Conservation (phyloP, 1,140 invertebrate genomes). For the Cherax quadricarinatus region DNA sequence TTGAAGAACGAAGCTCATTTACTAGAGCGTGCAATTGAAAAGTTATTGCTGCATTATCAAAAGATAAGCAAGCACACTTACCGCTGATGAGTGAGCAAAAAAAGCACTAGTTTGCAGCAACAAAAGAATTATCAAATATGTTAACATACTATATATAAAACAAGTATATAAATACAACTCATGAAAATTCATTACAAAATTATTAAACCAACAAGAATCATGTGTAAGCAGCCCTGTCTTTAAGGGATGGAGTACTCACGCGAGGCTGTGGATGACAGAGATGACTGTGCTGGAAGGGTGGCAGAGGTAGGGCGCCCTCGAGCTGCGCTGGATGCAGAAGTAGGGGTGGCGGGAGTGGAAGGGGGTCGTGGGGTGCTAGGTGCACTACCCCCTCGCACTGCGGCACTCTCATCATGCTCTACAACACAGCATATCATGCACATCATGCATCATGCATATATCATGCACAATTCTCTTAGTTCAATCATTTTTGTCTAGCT, state of each 20-base stretch:
- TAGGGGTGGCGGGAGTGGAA: conserved; percentile 59
- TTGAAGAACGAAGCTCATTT: not conserved
- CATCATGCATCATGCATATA: conserved; percentile 59
- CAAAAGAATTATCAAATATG: not conserved
- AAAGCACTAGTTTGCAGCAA: not conserved
- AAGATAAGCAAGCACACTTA: conserved; percentile 27
- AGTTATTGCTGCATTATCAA: not conserved
- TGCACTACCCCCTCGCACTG: conserved; percentile 52
- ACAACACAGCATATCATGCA: conserved; percentile 70
- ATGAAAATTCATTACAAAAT: not conserved
- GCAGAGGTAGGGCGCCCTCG: conserved; percentile 60
- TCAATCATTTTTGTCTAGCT: not conserved
- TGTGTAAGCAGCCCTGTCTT: not conserved
- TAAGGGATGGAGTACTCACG: conserved; percentile 69
- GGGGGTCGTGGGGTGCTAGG: conserved; percentile 54
- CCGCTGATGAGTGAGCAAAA: not conserved
- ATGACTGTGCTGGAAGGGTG: conserved; percentile 55
- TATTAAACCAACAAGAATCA: conserved; percentile 15
- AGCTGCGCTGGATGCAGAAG: conserved; percentile 35
- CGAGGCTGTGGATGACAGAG: conserved; percentile 39
- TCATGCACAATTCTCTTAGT: conserved; percentile 41
- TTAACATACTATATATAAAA: not conserved
- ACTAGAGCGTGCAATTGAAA: not conserved
- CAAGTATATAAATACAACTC: not conserved
- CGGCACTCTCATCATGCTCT: conserved; percentile 70